Evolutionary conservation across 2,113 vertebrate species (phyloP).

Genomic region (Strix uralensis): DNA sequence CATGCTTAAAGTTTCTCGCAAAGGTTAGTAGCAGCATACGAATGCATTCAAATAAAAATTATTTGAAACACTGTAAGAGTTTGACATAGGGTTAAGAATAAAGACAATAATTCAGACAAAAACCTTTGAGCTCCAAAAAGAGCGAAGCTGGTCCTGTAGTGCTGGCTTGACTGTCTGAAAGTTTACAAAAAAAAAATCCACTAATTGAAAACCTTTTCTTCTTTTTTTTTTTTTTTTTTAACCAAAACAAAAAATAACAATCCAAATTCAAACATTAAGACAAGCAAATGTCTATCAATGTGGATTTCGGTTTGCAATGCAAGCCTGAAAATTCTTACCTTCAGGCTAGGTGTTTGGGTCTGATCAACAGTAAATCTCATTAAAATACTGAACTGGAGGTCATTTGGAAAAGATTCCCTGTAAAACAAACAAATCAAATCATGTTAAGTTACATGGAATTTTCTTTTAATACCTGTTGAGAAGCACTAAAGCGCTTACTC

Average conservation of each 20-base stretch:
- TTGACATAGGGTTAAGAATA: slow-evolving; percentile 65
- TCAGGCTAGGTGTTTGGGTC: slow-evolving; percentile 95
- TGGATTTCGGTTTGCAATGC: neutral
- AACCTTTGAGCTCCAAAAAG: slow-evolving; percentile 84
- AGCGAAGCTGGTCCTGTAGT: slow-evolving; percentile 81
- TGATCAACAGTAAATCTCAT: slow-evolving; percentile 99
- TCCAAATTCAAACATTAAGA: slow-evolving; percentile 26
- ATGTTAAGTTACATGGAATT: rapidly evolving
- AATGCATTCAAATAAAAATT: slow-evolving; percentile 70
- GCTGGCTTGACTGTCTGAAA: slow-evolving; percentile 83
- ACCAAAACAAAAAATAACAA: neutral
- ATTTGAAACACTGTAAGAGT: slow-evolving; percentile 59
- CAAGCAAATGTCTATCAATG: neutral
- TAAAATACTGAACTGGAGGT: slow-evolving; percentile 96
- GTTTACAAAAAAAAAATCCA: slow-evolving; percentile 81
- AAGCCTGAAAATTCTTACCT: slow-evolving; percentile 77
- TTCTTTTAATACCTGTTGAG: neutral
- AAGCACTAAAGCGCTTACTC: neutral
- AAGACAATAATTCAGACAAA: slow-evolving; percentile 78
- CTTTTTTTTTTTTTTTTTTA: neutral
- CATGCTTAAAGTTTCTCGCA: slow-evolving; percentile 70
- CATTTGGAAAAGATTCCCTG: slow-evolving; percentile 96
- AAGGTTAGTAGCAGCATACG: slow-evolving; percentile 73
- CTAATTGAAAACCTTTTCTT: slow-evolving; percentile 66
- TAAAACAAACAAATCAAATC: neutral